Evolutionary conservation across 2,888 invertebrate genomes (phyloP).

Genomic region (Lomographa bimaculata): DNA sequence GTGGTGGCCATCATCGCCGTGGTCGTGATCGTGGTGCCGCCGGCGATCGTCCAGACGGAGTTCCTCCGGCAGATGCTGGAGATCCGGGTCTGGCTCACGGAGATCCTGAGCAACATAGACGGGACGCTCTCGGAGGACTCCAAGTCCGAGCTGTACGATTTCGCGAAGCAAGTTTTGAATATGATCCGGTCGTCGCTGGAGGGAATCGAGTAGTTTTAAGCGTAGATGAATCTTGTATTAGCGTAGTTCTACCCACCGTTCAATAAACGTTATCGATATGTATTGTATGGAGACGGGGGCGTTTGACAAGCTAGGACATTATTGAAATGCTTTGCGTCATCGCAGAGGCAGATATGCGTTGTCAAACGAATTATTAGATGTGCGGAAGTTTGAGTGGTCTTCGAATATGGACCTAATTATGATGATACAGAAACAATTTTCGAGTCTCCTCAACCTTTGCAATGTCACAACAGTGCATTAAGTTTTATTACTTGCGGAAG

Average conservation of each 20-base stretch:
- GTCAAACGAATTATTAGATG: no score
- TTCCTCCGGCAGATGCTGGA: constrained; percentile 86
- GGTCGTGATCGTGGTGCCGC: constrained; percentile 85
- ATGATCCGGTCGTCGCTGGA: constrained; percentile 77
- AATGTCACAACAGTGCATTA: no score
- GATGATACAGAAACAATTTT: no score
- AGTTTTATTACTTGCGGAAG: no score
- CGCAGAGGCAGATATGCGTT: no score
- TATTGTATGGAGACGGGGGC: constrained; percentile 11
- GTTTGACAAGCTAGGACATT: constrained; percentile 11
- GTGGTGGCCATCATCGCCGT: constrained; percentile 87
- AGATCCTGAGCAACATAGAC: constrained; percentile 78
- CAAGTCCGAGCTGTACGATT: constrained; percentile 85
- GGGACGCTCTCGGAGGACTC: constrained; percentile 82
- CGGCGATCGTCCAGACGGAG: constrained; percentile 80
- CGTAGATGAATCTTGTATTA: constrained; percentile 8
- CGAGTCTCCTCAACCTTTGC: no score
- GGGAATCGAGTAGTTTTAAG: constrained; percentile 27
- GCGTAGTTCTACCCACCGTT: constrained; percentile 24
- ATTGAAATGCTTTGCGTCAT: no score
- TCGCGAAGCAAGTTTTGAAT: constrained; percentile 85
- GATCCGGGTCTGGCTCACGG: constrained; percentile 86
- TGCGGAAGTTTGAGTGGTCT: no score
- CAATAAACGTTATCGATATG: constrained; percentile 31
- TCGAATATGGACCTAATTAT: no score